These are phyloP conservation scores for Macrosteles quadrilineatus DNA, from an alignment of 1,140 invertebrate species.

Conservation along the genomic window DNA sequence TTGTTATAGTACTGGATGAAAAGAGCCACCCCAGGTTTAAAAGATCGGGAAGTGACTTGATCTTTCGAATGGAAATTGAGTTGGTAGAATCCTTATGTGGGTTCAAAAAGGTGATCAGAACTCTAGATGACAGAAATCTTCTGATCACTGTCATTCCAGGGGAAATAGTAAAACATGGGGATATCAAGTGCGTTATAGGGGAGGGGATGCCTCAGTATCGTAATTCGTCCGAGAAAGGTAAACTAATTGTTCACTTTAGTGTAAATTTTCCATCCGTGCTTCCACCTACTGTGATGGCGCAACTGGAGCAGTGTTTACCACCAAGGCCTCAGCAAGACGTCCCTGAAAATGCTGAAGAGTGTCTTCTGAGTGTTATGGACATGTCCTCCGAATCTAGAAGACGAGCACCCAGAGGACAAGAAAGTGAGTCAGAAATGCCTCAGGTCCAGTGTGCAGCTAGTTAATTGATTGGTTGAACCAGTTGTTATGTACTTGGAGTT, in stretches of 20 bases:
- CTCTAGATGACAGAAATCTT: conserved; percentile 90
- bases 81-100: conserved; percentile 95
- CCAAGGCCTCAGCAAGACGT: conserved; percentile 70
- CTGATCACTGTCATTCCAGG: conserved; percentile 75
- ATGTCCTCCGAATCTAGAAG: conserved; percentile 65
- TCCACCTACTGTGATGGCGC: conserved; percentile 67
- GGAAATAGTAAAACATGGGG: conserved; percentile 82
- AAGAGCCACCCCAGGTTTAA: conserved; percentile 84
- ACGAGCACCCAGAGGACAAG: conserved; percentile 57
- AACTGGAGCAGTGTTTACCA: conserved; percentile 65
- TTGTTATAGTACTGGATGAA: conserved; percentile 95
- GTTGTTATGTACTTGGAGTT: no score
- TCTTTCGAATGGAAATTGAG: conserved; percentile 77
- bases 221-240: conserved; percentile 95
- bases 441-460: conserved; percentile 88
- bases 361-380: conserved; percentile 69
- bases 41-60: conserved; percentile 82
- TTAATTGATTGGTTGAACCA: no score
- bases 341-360: conserved; percentile 83
- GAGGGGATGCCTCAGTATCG: conserved; percentile 92
- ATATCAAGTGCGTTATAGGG: conserved; percentile 81
- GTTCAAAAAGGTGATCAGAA: conserved; percentile 90
- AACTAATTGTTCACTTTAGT: conserved; percentile 88
- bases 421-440: conserved; percentile 77
- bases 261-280: conserved; percentile 90